Base-by-base conservation (phyloP, 2,888 invertebrate species). In the Bellardia pandia region DNA sequence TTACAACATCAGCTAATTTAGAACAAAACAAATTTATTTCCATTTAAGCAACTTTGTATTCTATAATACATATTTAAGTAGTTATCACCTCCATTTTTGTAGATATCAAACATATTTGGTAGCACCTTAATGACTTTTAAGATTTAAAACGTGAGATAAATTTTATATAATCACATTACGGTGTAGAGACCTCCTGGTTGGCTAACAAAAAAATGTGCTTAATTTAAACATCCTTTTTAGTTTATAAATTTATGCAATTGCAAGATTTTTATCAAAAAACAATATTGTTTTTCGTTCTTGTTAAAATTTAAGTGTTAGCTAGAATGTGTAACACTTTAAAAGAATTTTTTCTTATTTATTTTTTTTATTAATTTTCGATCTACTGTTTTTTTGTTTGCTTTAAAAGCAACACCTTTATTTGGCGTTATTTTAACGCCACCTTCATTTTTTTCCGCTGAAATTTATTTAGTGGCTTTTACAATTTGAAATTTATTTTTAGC, bases 141-240 rank as follows among this genome's bases (percentile, higher is more conserved):
- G 84, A 87, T 87, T 64, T 58, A 66, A 86, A 85, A 87, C 87
- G 85, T 87, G 87, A 87, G 87, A 87, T 87, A 87, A 74, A 78
- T 87, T 23, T 23, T 71, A 77, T 60, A 62, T 79, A 79, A 79
- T 74, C 74, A 68, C 9, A 79, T 85, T 79, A 85, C 45, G 3
- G 33, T 48, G 14, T 53, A n/a, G 45, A 45, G 60, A 80, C 69
- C 75, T 80, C 74, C 75, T 53, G 23, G 14, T 58, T 33, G 62
- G 30, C 9, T n/a, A 11, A 23, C n/a, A 68, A 42, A 74, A 53
- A n/a, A 66, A 40, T 48, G 23, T 75, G 48, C 7, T 69, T 23
- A 14, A 48, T 9, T 53, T 60, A 33, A n/a, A 62, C 48, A 79
- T 75, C 68, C 68, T 75, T 75, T 56, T n/a, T n/a, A 37, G 23